Conservation (phyloP, 2,113 vertebrate genomes). For the Cnemophilus loriae region DNA sequence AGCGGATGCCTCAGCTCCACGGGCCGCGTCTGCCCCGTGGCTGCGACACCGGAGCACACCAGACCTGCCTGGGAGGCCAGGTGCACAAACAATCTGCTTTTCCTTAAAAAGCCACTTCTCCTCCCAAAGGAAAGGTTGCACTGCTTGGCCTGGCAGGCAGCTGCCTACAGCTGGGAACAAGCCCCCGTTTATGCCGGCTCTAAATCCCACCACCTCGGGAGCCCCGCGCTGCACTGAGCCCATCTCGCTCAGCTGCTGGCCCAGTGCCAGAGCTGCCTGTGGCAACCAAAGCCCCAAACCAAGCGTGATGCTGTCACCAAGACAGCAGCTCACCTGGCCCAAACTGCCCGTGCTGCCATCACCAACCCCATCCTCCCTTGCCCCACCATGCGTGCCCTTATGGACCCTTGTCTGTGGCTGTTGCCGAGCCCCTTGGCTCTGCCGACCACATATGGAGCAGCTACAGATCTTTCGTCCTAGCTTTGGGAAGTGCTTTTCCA, state of each 20-base stretch:
- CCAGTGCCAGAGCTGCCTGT: background rate
- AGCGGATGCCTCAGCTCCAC: rapidly evolving
- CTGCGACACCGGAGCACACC: rapidly evolving
- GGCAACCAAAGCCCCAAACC: background rate
- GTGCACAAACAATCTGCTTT: background rate
- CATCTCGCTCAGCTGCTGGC: background rate
- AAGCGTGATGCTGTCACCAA: rapidly evolving
- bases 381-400: rapidly evolving
- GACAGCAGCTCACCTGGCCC: background rate
- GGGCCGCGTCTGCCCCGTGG: rapidly evolving
- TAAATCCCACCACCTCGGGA: rapidly evolving
- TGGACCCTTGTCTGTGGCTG: rapidly evolving
- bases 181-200: background rate
- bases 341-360: rapidly evolving
- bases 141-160: background rate
- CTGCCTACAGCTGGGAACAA: background rate
- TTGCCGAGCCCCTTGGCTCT: background rate
- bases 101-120: background rate
- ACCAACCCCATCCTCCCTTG: rapidly evolving
- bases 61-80: rapidly evolving
- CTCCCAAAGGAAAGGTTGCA: background rate
- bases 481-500: background rate
- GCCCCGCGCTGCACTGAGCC: rapidly evolving
- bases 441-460: background rate
- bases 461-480: rapidly evolving